A percentile compares a stretch with the other conserved stretches of the same genome.
These are phyloP conservation scores for Odocoileus virginianus DNA, from an alignment of 2,113 vertebrate species.

Conservation along the genomic window DNA sequence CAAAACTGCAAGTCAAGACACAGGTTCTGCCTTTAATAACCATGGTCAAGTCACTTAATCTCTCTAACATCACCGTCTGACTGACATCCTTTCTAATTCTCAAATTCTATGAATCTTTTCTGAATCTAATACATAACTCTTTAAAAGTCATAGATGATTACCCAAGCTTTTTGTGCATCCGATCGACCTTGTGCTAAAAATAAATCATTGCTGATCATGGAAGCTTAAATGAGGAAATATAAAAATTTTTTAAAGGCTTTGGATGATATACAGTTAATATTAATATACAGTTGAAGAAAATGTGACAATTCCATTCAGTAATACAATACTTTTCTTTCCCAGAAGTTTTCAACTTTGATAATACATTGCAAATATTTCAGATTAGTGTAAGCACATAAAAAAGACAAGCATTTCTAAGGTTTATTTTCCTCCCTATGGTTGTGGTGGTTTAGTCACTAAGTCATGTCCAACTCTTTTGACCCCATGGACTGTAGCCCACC, in stretches of 20 bases:
- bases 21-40: background rate
- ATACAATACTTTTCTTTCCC: background rate
- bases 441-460: background rate
- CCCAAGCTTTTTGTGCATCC: background rate
- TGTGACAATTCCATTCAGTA: background rate
- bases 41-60: background rate
- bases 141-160: background rate
- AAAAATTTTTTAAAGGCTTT: background rate
- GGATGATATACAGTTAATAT: background rate
- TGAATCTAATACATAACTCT: background rate
- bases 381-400: background rate
- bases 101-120: background rate
- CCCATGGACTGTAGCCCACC: background rate
- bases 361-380: constrained; percentile 21
- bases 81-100: background rate
- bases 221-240: constrained; percentile 25
- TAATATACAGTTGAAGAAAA: background rate
- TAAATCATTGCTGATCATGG: background rate
- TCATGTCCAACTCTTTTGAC: background rate
- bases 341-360: background rate
- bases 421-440: background rate
- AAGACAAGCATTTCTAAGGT: background rate
- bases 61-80: background rate
- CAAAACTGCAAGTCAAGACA: background rate
- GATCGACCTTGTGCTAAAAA: background rate